Evolutionary conservation across 2,888 invertebrate species (phyloP), one percentile per base, ranked within the genome.

Genomic region (Clitarchus hookeri): DNA sequence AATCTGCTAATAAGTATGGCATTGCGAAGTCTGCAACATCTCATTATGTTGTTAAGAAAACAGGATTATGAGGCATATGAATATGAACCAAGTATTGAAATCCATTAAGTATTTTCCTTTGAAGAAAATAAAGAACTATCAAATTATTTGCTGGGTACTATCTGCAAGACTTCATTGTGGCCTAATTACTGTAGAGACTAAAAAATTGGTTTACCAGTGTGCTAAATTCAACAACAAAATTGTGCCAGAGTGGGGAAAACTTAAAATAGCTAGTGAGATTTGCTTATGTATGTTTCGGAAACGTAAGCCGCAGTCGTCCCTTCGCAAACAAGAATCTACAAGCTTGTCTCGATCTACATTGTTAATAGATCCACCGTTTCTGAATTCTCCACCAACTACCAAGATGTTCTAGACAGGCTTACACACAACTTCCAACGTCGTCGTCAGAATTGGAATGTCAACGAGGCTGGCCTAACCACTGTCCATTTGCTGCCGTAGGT

Each of bases 401-500:
- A 88, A 87, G 84, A 85, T 53, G 87, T 88, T 12, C 86, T 88
- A n/a, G 85, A 86, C 48, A 86, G 36, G 36, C 36, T 36, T 36
- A 36, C 88, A 44, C 53, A 84, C 84, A 87, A 84, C 77, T 84
- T 86, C 88, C 44, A 26, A 54, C 84, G 85, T 25, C 65, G 85
- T 25, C 65, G 9, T 25, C 84, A 87, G n/a, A 90, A 91, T 84
- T 91, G 90, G 86, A 91, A 91, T 88, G 86, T 91, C 48, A 91
- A 92, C 88, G 91, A 92, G 89, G 90, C 91, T 44, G 91, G 90
- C 0, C 87, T 91, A 9, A 90, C 91, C 36, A 92, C 91, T 6
- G 91, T 92, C 2, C 91, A 91, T 85, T 90, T 89, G 86, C 89
- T 90, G n/a, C 87, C 89, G 44, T 90, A 90, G 88, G 89, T 91